Evolutionary conservation across 2,113 vertebrate genomes (phyloP).

Genomic region (Notechis scutatus): DNA sequence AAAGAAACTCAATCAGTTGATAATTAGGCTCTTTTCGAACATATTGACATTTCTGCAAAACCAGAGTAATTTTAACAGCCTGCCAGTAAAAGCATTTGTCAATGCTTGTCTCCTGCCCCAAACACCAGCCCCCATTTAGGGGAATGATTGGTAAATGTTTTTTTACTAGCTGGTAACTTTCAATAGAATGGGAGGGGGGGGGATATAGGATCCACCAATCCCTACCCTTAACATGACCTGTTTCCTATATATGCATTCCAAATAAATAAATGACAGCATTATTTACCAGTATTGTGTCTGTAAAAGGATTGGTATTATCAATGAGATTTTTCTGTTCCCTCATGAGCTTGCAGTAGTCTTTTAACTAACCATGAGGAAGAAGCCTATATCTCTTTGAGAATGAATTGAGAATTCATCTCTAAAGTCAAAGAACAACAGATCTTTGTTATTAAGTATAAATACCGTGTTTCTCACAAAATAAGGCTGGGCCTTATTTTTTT

Average conservation of each 20-base stretch:
- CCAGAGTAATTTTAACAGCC: background rate
- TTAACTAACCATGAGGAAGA: background rate
- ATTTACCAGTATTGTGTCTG: background rate
- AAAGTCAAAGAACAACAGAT: background rate
- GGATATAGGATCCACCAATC: background rate
- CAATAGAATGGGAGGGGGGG: background rate
- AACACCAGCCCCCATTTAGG: background rate
- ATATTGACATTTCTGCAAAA: background rate
- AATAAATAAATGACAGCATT: background rate
- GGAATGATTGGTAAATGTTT: background rate
- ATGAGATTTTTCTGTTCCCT: background rate
- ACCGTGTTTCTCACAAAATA: too few relatives aligned
- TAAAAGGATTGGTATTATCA: background rate
- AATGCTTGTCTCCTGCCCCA: background rate
- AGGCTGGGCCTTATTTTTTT: too few relatives aligned
- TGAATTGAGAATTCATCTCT: background rate
- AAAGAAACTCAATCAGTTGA: background rate
- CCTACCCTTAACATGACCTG: background rate
- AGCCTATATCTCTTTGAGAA: background rate
- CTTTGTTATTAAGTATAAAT: background rate
- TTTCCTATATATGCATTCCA: background rate
- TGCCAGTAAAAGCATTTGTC: background rate
- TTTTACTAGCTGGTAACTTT: background rate
- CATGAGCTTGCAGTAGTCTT: background rate
- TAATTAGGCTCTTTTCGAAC: background rate